These are phyloP conservation scores for Castor canadensis DNA, from an alignment of 2,113 vertebrate genomes.

Conservation along the genomic window DNA sequence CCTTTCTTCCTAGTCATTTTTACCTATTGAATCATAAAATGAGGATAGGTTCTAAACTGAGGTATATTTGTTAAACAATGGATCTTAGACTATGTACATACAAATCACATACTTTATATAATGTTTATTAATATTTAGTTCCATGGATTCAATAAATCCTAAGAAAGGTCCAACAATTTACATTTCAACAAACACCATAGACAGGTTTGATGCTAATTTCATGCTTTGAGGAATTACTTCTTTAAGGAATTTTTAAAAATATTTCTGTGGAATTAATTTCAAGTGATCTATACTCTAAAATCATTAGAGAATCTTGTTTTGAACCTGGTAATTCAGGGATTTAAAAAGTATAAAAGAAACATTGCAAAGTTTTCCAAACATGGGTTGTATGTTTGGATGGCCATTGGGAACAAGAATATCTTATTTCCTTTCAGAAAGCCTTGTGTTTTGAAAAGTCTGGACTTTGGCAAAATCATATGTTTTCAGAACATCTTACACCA, in stretches of 20 bases:
- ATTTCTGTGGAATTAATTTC: neutral
- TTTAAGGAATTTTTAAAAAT: neutral
- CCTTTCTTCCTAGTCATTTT: neutral
- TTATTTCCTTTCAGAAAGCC: neutral
- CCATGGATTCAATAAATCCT: neutral
- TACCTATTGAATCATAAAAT: neutral
- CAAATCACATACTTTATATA: neutral
- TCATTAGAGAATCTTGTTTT: neutral
- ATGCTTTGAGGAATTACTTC: neutral
- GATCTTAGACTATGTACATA: neutral
- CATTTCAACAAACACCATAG: neutral
- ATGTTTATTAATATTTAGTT: slow-evolving; percentile 15
- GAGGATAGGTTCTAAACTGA: neutral
- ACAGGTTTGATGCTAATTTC: neutral
- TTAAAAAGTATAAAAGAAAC: neutral
- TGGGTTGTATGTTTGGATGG: neutral
- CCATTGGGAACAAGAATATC: neutral
- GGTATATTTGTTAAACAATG: neutral
- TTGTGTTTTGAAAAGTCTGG: neutral
- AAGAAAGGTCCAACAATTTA: neutral
- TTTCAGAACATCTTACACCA: neutral
- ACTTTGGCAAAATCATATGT: neutral
- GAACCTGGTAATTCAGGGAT: neutral
- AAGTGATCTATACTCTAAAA: neutral
- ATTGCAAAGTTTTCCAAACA: neutral